These are phyloP conservation scores for Drosophila helvetica DNA, from an alignment of 2,888 invertebrate genomes.

Conservation along the genomic window DNA sequence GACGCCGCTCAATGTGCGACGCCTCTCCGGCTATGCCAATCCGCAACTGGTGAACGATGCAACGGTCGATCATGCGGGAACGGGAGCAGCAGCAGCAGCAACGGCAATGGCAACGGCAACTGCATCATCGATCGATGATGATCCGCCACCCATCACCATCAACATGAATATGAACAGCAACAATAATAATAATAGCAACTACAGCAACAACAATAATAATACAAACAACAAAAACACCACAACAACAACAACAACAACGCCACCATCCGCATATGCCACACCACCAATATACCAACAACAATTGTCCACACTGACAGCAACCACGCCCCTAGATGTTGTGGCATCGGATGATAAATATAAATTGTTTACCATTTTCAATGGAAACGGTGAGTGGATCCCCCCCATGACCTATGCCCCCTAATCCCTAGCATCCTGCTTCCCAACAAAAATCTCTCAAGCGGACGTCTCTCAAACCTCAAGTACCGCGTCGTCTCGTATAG, in stretches of 20 bases:
- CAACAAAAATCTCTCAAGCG: neutral
- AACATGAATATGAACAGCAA: conserved; percentile 54
- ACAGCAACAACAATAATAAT: conserved; percentile 47
- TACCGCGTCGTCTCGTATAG: conserved; percentile 4
- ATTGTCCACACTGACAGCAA: conserved; percentile 70
- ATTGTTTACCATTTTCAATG: conserved; percentile 84
- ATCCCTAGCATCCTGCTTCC: neutral
- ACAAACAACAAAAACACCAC: conserved; percentile 48
- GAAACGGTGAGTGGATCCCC: conserved; percentile 83
- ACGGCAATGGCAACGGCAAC: neutral
- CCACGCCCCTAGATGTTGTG: conserved; percentile 66
- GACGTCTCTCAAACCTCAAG: neutral
- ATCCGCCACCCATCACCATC: conserved; percentile 62
- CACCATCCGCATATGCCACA: conserved; percentile 70
- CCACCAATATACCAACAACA: conserved; percentile 76
- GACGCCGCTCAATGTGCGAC: conserved; percentile 64
- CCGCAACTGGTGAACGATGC: conserved; percentile 57
- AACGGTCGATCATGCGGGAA: conserved; percentile 47
- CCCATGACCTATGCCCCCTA: neutral
- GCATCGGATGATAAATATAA: conserved; percentile 83
- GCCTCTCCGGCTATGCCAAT: conserved; percentile 59
- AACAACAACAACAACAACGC: conserved; percentile 65
- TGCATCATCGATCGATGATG: conserved; percentile 41
- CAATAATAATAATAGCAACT: conserved; percentile 38
- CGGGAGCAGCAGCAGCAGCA: conserved; percentile 20